These are phyloP conservation scores for Pasiphila rectangulata DNA, from an alignment of 2,888 invertebrate genomes.

Conservation along the genomic window DNA sequence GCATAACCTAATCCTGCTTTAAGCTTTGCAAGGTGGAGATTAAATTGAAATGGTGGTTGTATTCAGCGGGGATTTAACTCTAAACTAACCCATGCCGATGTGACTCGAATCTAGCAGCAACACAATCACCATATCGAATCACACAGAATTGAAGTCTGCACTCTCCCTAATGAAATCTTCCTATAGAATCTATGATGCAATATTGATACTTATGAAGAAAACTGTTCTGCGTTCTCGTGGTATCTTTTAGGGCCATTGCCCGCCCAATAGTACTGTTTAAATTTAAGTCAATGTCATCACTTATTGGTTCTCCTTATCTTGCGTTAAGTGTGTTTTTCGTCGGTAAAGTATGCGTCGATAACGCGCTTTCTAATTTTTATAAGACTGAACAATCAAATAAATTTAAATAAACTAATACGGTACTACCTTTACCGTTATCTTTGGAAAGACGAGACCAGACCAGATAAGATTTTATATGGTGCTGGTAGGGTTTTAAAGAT, in stretches of 20 bases:
- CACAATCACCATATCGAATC: conserved; percentile 1
- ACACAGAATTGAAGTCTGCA: conserved; percentile 1
- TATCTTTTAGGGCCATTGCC: conserved; percentile 9
- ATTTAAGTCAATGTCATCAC: conserved; percentile 19
- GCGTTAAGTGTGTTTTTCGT: conserved; percentile 14
- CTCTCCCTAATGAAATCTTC: neutral
- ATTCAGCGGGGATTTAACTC: conserved; percentile 13
- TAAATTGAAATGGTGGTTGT: conserved; percentile 9
- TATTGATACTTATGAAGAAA: no score
- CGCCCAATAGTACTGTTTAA: conserved; percentile 12
- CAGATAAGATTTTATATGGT: no score
- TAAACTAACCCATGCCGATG: conserved; percentile 9
- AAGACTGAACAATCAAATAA: conserved; percentile 12
- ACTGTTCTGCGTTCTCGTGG: no score
- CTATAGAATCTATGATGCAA: neutral
- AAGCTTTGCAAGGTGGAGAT: conserved; percentile 7
- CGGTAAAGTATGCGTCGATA: conserved; percentile 18
- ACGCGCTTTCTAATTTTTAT: conserved; percentile 23
- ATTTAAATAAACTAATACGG: neutral
- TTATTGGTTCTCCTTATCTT: conserved; percentile 18
- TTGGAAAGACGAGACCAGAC: no score
- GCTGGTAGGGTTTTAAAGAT: no score
- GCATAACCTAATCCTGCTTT: neutral
- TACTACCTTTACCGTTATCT: no score
- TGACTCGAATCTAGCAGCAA: conserved; percentile 6